Evolutionary conservation across 2,113 vertebrate genomes (phyloP), one percentile per base, ranked within the genome.

Genomic region (Tichodroma muraria): DNA sequence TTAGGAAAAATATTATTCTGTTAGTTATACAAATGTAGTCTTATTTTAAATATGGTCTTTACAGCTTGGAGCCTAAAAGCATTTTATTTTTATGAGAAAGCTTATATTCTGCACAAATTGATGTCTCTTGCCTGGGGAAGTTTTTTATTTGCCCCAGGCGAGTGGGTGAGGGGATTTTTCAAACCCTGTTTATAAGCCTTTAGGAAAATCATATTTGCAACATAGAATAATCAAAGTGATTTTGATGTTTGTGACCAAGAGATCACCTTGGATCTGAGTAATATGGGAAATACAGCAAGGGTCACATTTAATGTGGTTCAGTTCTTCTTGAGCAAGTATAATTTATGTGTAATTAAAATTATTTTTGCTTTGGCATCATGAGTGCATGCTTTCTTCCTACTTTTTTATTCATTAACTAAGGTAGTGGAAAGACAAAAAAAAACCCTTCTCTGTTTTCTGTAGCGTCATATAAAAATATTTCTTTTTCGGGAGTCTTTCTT

Each of bases 101-200:
- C 80, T 90, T 92, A 57, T 85, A 69, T 93, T 94, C 85, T 93
- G 82, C 94, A 93, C 60, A 93, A 95, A 88, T 69, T 95, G 69
- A 61, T 88, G 94, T 80, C 88, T 96, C 53, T 96, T 96, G 96
- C 95, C 96, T 94, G 90, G 88, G 91, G 94, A 96, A 45, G 91
- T 81, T 93, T 95, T 69, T 92, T 71, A 94, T 78, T 88, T 93
- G 90, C 95, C 90, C 88, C 76, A 96, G 93, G 94, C 88, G 1
- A 95, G 76, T 84, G 93, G 88, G 68, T 91, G 85, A 95, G 68
- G 88, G 77, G 82, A 86, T 90, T 90, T 97, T 92, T 95, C 90
- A 78, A 97, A 60, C 76, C 88, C 88, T 90, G 85, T 78, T 95
- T 85, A 78, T 88, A 92, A 96, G 92, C 91, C 96, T 93, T 86